phyloP scores from a whole-genome alignment of 1,140 invertebrate genomes.

The Meloidogyne chitwoodi region DNA sequence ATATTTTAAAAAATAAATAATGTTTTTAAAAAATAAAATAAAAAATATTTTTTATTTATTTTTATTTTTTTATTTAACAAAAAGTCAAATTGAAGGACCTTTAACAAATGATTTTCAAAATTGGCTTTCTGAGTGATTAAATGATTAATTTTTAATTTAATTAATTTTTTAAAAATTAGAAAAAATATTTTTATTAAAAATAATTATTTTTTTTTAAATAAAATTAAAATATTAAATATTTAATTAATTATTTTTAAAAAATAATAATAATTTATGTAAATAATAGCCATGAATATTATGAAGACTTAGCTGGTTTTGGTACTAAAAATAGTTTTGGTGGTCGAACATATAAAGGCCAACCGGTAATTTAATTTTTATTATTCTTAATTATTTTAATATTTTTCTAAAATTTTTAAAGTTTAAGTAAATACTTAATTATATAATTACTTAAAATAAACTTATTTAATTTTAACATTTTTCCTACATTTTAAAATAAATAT shows the following conservation, averaged over 20 bases:
- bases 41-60: not conserved
- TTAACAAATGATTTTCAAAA: not conserved
- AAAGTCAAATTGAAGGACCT: not conserved
- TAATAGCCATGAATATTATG: not conserved
- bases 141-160: too few relatives aligned
- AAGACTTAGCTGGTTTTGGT: not conserved
- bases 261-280: too few relatives aligned
- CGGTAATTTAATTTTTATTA: conserved; percentile 1
- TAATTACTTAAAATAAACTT: too few relatives aligned
- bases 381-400: not conserved
- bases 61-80: not conserved
- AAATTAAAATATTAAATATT: too few relatives aligned
- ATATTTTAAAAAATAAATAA: not conserved
- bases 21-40: not conserved
- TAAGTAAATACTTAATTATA: too few relatives aligned
- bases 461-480: too few relatives aligned
- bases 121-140: not conserved
- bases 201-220: too few relatives aligned
- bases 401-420: too few relatives aligned
- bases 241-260: too few relatives aligned
- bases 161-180: too few relatives aligned
- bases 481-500: too few relatives aligned
- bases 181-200: too few relatives aligned
- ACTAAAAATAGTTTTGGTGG: not conserved
- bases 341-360: not conserved